Evolutionary conservation across 23 tunicate species (phyloP).

Genomic region (Diplosoma virens): DNA sequence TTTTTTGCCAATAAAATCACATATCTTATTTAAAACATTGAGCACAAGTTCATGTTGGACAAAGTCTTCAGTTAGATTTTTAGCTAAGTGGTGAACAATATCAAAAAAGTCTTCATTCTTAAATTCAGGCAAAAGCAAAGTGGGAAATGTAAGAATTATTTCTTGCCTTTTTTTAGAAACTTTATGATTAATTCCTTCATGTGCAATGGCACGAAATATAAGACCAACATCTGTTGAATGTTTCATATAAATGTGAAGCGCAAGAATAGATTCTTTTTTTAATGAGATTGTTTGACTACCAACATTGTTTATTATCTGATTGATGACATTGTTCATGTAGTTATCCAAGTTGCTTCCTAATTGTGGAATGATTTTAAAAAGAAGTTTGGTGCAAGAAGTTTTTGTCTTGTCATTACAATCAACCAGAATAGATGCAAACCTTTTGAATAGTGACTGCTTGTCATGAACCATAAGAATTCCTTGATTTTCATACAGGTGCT

Average conservation of each 20-base stretch:
- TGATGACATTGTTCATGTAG: constrained; percentile 54
- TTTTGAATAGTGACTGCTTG: constrained; percentile 56
- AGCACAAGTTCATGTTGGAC: constrained; percentile 40
- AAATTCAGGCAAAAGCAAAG: constrained; percentile 82
- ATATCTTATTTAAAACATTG: constrained; percentile 37
- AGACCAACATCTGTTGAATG: constrained; percentile 53
- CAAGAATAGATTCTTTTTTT: constrained; percentile 84
- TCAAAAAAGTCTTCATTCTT: constrained; percentile 85
- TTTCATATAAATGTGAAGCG: constrained; percentile 85
- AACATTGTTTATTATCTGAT: constrained; percentile 53
- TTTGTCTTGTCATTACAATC: constrained; percentile 37
- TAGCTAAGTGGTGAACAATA: constrained; percentile 57
- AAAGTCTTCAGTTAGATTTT: constrained; percentile 40
- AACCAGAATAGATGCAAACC: constrained; percentile 45
- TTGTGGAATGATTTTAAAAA: constrained; percentile 76
- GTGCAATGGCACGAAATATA: constrained; percentile 53
- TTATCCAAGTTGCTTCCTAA: constrained; percentile 63
- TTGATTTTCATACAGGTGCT: constrained; percentile 61
- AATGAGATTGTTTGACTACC: constrained; percentile 43
- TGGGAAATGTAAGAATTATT: constrained; percentile 65
- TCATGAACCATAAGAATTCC: constrained; percentile 52
- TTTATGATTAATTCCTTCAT: constrained; percentile 57
- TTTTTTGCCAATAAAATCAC: constrained; percentile 51
- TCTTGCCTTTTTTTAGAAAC: constrained; percentile 48
- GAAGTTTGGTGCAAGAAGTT: constrained; percentile 58